phyloP scores from a whole-genome alignment of 2,797 vertebrate genomes.

The Aplochiton taeniatus region DNA sequence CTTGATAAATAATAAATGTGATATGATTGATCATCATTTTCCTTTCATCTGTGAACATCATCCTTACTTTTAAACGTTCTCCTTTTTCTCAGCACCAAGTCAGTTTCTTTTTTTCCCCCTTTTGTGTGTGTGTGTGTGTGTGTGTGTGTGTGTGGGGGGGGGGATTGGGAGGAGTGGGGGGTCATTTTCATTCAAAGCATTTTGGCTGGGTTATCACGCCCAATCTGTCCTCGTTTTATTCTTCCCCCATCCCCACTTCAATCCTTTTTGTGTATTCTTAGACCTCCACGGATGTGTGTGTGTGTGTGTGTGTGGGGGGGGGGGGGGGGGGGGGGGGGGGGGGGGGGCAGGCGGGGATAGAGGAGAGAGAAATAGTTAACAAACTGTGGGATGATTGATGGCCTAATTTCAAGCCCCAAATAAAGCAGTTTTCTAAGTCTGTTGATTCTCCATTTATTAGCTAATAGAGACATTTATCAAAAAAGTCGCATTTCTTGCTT shows the following conservation, averaged over 20 bases:
- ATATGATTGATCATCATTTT: slow-evolving; percentile 63
- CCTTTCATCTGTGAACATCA: slow-evolving; percentile 45
- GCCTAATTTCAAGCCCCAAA: slow-evolving; percentile 95
- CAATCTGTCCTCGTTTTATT: slow-evolving; percentile 48
- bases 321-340: slow-evolving; percentile 43
- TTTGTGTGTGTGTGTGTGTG: no score
- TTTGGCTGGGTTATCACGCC: slow-evolving; percentile 51
- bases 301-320: slow-evolving; percentile 22
- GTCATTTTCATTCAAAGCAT: slow-evolving; percentile 30
- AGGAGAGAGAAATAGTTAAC: slow-evolving; percentile 84
- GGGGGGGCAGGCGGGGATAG: slow-evolving; percentile 15
- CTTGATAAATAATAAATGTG: slow-evolving; percentile 70
- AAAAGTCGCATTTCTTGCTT: slow-evolving; percentile 84
- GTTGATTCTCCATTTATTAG: slow-evolving; percentile 98
- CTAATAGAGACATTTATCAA: slow-evolving; percentile 98
- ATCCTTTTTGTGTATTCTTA: slow-evolving; percentile 58
- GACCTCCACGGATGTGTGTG: slow-evolving; percentile 66
- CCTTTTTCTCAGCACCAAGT: slow-evolving; percentile 4
- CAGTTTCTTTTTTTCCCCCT: background rate
- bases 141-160: no score
- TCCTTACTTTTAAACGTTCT: slow-evolving; percentile 62
- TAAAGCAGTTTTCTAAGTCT: slow-evolving; percentile 96
- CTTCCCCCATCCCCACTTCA: slow-evolving; percentile 24
- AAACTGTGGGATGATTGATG: slow-evolving; percentile 97
- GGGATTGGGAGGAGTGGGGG: background rate